Evolutionary conservation across 2,888 invertebrate genomes (phyloP).

Genomic region (Leptopilina drosophilae): DNA sequence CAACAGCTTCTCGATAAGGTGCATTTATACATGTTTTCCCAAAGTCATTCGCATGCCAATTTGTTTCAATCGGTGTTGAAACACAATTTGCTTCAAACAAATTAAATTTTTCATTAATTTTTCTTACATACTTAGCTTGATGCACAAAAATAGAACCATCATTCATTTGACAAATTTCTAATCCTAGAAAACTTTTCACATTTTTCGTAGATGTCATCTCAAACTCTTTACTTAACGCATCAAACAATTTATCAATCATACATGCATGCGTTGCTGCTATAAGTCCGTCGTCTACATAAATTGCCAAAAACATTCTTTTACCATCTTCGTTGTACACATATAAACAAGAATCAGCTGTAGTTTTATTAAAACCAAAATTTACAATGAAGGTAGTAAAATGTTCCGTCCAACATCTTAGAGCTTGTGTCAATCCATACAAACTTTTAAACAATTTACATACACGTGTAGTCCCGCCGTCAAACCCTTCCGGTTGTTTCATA

Average conservation of each 20-base stretch:
- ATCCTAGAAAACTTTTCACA: no score
- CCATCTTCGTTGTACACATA: conserved; percentile 17
- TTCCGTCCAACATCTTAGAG: conserved; percentile 38
- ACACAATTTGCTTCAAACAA: conserved; percentile 37
- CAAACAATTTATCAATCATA: no score
- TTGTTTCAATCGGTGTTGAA: conserved; percentile 39
- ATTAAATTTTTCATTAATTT: conserved; percentile 32
- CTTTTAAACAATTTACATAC: conserved; percentile 30
- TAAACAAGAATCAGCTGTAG: conserved; percentile 42
- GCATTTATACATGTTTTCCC: background rate
- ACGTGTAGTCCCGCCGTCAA: background rate
- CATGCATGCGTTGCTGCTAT: conserved; percentile 35
- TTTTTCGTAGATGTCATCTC: no score
- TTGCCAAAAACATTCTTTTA: conserved; percentile 35
- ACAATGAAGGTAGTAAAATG: conserved; percentile 36
- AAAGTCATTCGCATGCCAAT: conserved; percentile 14
- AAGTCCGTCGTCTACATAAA: conserved; percentile 43
- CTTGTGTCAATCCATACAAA: conserved; percentile 40
- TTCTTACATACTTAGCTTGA: conserved; percentile 33
- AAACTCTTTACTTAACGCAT: no score
- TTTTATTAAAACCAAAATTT: conserved; percentile 20
- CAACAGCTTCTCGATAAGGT: conserved; percentile 10
- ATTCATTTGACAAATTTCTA: no score
- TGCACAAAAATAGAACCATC: conserved; percentile 26
- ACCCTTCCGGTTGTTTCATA: conserved; percentile 10